Percentiles rank a stretch among this genome's conserved stretches.
Evolutionary conservation across 2,113 vertebrate genomes (phyloP).

Genomic region (Ailurus styani): DNA sequence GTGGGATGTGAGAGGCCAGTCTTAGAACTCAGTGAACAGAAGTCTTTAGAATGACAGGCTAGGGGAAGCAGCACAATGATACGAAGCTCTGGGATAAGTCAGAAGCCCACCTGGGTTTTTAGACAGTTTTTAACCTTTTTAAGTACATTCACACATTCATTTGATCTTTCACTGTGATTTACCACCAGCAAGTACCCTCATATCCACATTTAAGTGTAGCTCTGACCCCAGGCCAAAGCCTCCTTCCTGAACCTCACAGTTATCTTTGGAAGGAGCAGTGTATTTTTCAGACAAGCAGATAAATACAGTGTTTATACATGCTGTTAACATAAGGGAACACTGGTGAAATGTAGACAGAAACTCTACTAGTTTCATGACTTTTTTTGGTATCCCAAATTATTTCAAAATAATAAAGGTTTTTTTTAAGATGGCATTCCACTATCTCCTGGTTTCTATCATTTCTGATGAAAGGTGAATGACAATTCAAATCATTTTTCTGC

Average conservation of each 20-base stretch:
- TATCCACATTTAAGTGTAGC: not conserved
- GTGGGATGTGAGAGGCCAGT: not conserved
- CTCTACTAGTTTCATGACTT: not conserved
- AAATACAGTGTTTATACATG: not conserved
- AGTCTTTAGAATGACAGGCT: not conserved
- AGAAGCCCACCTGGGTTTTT: not conserved
- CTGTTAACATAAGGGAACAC: not conserved
- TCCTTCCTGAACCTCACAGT: not conserved
- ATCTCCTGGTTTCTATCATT: not conserved
- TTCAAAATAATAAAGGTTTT: not conserved
- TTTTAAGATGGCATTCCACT: not conserved
- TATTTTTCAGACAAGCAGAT: not conserved
- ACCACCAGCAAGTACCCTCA: not conserved
- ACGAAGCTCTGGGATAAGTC: not conserved
- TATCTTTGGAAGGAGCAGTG: not conserved
- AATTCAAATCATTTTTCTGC: not conserved
- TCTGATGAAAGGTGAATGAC: not conserved
- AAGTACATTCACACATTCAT: not conserved
- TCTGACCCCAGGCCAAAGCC: not conserved
- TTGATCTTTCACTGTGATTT: not conserved
- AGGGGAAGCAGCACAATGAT: not conserved
- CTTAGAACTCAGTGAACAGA: not conserved
- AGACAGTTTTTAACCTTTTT: slow-evolving; percentile 11
- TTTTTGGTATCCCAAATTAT: not conserved
- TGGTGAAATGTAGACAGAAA: not conserved